Evolutionary conservation across 37 sponge, comb jelly and placozoan genomes (phyloP), one percentile per base, ranked within the genome.

Genomic region (Haliclona indistincta): DNA sequence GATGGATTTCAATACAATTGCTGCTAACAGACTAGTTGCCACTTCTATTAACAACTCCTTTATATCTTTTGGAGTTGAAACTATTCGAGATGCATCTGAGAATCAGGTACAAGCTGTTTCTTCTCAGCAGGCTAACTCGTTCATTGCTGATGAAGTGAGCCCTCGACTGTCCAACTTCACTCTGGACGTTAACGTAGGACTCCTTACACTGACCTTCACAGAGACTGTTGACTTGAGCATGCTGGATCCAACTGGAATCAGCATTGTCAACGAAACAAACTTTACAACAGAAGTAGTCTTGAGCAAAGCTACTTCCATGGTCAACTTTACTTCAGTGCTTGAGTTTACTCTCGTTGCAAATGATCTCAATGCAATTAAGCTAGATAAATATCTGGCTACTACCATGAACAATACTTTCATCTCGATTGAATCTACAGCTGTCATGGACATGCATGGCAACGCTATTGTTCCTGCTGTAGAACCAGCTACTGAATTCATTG

Each of bases 281-380:
- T 33, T 23, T 42, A 52, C 36, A 33, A 28, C 26, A n/a, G 39
- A 35, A 34, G 61, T 90, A 4, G 28, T 54, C 13, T 73, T 95
- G n/a, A 95, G 89, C 41, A 36, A 44, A 29, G 85, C 75, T 6
- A 91, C 86, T 30, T 56, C 92, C 20, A 78, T 87, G 71, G 65
- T 40, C 4, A 79, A 79, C 49, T 75, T 63, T 54, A 42, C 84
- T 15, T 39, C 71, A 33, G 26, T 45, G 0, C 68, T 88, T 35
- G 74, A 76, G 39, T 43, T 93, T 8, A 43, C 5, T 34, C 43
- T 93, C 35, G 67, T 22, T 28, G 65, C 26, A 0, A 65, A 61
- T 52, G 93, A 93, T 81, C 77, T 93, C 2, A 88, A 88, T 73
- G 86, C 86, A 29, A 73, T 93, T 55, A 88, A 93, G 38, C 82